Evolutionary conservation across 2,888 invertebrate species (phyloP).

Genomic region (Agrochola lychnidis): DNA sequence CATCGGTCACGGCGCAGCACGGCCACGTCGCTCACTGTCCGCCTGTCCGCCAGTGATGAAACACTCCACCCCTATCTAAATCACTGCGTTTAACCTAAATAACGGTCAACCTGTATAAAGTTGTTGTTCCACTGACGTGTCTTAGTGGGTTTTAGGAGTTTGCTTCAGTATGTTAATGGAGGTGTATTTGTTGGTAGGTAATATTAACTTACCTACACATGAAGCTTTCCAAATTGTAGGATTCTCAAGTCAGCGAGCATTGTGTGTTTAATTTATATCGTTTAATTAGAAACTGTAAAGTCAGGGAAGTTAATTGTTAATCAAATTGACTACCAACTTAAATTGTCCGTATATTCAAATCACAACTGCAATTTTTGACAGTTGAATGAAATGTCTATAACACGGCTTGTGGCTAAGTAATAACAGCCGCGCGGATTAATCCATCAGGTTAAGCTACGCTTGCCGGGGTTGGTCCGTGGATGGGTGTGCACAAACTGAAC

Average conservation of each 20-base stretch:
- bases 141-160: conserved; percentile 8
- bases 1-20: conserved; percentile 65
- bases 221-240: neutral
- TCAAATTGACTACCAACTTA: neutral
- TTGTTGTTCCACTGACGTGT: conserved; percentile 15
- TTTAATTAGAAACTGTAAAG: neutral
- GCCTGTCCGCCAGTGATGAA: conserved; percentile 65
- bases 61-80: conserved; percentile 65
- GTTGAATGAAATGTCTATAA: neutral
- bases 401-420: no score
- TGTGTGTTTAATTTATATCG: neutral
- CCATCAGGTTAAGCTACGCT: no score
- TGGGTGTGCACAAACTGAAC: no score
- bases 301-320: neutral
- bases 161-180: neutral
- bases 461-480: no score
- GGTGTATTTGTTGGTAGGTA: neutral
- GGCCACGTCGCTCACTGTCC: conserved; percentile 64
- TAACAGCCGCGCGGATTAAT: no score
- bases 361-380: neutral
- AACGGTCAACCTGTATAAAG: conserved; percentile 52
- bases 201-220: no score
- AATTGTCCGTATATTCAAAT: neutral
- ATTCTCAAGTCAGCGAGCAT: neutral
- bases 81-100: conserved; percentile 68